These are phyloP conservation scores for Drosophila fulvimacula DNA, from an alignment of 2,888 invertebrate genomes.

Conservation along the genomic window DNA sequence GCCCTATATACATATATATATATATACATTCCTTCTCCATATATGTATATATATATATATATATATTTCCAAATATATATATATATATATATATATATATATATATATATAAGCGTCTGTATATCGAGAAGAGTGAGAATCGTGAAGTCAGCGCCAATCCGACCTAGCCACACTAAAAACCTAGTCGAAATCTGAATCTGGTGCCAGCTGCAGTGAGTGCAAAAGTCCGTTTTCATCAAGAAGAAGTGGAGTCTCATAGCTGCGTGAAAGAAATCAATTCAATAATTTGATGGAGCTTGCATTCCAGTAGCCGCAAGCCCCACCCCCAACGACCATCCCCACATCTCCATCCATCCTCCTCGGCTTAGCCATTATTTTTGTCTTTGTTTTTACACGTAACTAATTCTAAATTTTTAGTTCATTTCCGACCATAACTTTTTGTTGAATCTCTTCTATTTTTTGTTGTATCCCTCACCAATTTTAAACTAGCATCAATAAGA, in stretches of 20 bases:
- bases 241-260: not conserved
- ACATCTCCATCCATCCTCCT: no score
- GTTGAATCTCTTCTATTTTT: not conserved
- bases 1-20: not conserved
- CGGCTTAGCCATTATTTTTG: not conserved
- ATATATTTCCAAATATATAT: not conserved
- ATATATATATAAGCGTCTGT: not conserved
- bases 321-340: not conserved
- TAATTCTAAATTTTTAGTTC: conserved; percentile 33
- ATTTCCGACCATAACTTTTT: not conserved
- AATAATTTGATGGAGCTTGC: conserved; percentile 30
- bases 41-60: not conserved
- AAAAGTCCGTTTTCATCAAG: not conserved
- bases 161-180: not conserved
- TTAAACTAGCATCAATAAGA: conserved; percentile 15
- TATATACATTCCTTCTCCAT: not conserved
- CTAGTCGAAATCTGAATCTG: not conserved
- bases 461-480: not conserved
- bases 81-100: not conserved
- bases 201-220: not conserved
- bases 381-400: conserved; percentile 15
- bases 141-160: not conserved
- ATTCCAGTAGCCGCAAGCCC: conserved; percentile 1
- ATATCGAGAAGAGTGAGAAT: conserved; percentile 1
- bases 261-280: not conserved